Evolutionary conservation across 1,140 invertebrate genomes (phyloP).

Genomic region (Tetramorium parvispinum): DNA sequence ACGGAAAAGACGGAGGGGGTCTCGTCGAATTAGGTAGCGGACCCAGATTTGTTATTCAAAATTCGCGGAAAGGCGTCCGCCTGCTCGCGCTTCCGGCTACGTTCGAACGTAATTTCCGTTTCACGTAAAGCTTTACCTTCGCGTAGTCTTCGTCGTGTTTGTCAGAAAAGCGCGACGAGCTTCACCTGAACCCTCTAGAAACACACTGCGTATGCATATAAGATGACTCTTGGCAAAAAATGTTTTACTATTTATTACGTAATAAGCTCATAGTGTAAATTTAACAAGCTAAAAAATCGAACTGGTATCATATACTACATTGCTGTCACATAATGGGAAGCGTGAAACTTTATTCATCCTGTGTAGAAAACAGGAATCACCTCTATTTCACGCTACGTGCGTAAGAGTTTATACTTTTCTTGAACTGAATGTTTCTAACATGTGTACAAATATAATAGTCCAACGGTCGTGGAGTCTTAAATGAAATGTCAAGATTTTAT

Average conservation of each 20-base stretch:
- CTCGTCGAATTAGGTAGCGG: conserved; percentile 71
- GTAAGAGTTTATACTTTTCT: not conserved
- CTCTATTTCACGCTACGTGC: not conserved
- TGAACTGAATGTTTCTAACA: not conserved
- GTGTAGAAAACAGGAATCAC: not conserved
- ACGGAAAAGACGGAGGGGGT: conserved; percentile 1
- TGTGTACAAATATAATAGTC: not conserved
- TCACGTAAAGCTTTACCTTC: conserved; percentile 43
- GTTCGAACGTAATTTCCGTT: conserved; percentile 79
- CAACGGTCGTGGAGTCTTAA: not conserved
- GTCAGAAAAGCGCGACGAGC: conserved; percentile 23
- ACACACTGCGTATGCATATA: conserved; percentile 31
- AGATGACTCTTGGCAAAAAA: conserved; percentile 9
- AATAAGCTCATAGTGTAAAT: not conserved
- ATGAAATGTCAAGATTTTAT: not conserved
- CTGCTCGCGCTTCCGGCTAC: conserved; percentile 70
- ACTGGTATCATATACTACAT: not conserved
- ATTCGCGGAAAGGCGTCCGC: conserved; percentile 75
- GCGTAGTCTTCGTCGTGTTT: conserved; percentile 59
- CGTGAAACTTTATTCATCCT: not conserved
- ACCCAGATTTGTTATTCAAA: conserved; percentile 79
- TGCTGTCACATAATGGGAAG: not conserved
- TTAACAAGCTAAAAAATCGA: conserved; percentile 9
- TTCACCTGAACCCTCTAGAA: not conserved
- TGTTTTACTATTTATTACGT: not conserved